These are phyloP conservation scores for Amphipyra berbera DNA, from an alignment of 2,888 invertebrate genomes.

Conservation along the genomic window DNA sequence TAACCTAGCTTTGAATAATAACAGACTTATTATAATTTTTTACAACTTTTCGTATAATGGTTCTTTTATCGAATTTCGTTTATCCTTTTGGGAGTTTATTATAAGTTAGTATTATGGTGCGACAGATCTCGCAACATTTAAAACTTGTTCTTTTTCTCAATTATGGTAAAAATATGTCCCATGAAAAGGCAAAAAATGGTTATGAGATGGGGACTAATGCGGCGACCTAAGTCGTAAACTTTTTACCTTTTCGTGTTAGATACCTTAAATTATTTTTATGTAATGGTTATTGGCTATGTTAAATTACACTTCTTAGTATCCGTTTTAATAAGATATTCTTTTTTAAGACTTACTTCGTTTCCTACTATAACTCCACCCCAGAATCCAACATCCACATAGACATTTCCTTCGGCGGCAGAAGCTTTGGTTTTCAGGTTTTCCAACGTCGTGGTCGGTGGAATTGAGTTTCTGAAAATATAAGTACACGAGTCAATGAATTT, in stretches of 20 bases:
- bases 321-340: not conserved
- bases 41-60: not conserved
- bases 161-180: conserved; percentile 31
- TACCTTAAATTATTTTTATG: not conserved
- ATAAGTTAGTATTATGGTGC: conserved; percentile 24
- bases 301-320: no score
- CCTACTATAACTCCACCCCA: conserved; percentile 94
- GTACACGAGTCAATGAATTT: not conserved
- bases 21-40: conserved; percentile 3
- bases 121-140: conserved; percentile 21
- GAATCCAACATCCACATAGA: conserved; percentile 93
- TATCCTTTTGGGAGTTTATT: conserved; percentile 21
- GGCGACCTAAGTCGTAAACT: conserved; percentile 21
- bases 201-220: conserved; percentile 23
- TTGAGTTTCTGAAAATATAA: conserved; percentile 91
- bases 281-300: no score
- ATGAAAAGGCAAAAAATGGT: conserved; percentile 34
- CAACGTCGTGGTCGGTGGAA: conserved; percentile 92
- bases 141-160: conserved; percentile 41
- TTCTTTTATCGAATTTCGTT: conserved; percentile 17
- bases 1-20: conserved; percentile 32
- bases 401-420: conserved; percentile 88
- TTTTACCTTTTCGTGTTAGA: conserved; percentile 24
- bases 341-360: conserved; percentile 86
- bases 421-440: conserved; percentile 91